Evolutionary conservation across 1,140 invertebrate genomes (phyloP), one percentile per base, ranked within the genome.

Genomic region (Dendrolimus kikuchii): DNA sequence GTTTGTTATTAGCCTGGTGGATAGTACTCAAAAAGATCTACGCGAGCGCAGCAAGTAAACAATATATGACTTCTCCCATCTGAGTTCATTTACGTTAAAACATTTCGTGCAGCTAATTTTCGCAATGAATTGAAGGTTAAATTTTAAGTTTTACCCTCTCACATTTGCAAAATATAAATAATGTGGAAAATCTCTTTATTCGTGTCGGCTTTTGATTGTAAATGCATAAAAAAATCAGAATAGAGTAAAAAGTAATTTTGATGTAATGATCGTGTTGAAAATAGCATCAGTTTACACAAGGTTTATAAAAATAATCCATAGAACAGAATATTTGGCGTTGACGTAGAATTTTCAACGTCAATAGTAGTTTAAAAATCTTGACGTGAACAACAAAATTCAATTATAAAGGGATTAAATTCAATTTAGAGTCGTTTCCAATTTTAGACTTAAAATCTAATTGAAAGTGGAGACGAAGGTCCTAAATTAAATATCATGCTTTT

Each of bases 41-140:
- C 3, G n/a, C n/a, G n/a, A n/a, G n/a, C n/a, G n/a, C n/a, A n/a
- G n/a, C n/a, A n/a, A 23, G 3, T 2, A 23, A 23, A 23, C 1
- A 23, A 23, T 3, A 23, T 23, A 2, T 23, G 23, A 23, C 23
- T 2, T 23, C 23, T 23, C 23, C 1, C 23, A 23, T 23, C 23
- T 23, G 23, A 23, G 23, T 23, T 23, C 3, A 23, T 23, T 23
- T 23, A 72, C 71, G 60, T 57, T 68, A 67, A 42, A 71, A 77
- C 72, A 68, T 78, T 78, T 73, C 69, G 71, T 80, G 67, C 50
- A 59, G 69, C 69, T 82, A 82, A 84, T 82, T 79, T 71, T 55
- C 57, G 55, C 61, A 59, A 54, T 59, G 57, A 63, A 55, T 55
- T 9, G 50, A 46, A 48, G 37, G 37, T 37, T 42, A 2, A 2